These are phyloP conservation scores for Pristionchus mayeri DNA, from an alignment of 2,888 invertebrate species.

Conservation along the genomic window DNA sequence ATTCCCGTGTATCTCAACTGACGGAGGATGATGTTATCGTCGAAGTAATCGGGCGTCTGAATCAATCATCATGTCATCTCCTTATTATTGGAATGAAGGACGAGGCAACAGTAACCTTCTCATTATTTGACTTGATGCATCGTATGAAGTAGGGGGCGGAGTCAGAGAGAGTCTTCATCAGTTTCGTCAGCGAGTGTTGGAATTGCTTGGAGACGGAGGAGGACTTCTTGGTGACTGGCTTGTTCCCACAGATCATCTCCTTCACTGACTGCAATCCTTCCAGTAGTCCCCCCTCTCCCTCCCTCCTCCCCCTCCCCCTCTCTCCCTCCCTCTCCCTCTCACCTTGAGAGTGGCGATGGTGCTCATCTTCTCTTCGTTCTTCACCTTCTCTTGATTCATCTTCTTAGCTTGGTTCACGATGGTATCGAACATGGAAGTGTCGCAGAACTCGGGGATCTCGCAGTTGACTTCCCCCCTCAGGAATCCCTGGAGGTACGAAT, in stretches of 20 bases:
- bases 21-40: conserved; percentile 91
- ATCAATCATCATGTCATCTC: conserved; percentile 56
- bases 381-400: conserved; percentile 58
- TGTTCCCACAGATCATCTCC: conserved; percentile 85
- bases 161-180: conserved; percentile 94
- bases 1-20: conserved; percentile 95
- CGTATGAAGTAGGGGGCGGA: conserved; percentile 89
- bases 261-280: conserved; percentile 91
- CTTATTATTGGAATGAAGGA: too few species aligned
- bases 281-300: too few species aligned
- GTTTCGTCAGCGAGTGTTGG: conserved; percentile 87
- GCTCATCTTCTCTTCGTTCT: conserved; percentile 66
- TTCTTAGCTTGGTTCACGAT: conserved; percentile 71
- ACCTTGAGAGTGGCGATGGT: conserved; percentile 66
- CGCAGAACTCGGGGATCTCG: conserved; percentile 73
- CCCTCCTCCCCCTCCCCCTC: too few species aligned
- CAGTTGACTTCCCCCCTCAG: conserved; percentile 73
- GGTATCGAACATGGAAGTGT: conserved; percentile 75
- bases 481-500: conserved; percentile 74
- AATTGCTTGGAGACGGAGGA: conserved; percentile 95
- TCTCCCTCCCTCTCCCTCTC: too few species aligned
- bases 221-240: conserved; percentile 79
- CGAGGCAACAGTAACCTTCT: too few species aligned
- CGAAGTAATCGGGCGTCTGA: conserved; percentile 89
- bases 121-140: conserved; percentile 95